A percentile compares a stretch with the other conserved stretches of the same genome.
Evolutionary conservation across 1,140 invertebrate species (phyloP).

Genomic region (Globodera rostochiensis): DNA sequence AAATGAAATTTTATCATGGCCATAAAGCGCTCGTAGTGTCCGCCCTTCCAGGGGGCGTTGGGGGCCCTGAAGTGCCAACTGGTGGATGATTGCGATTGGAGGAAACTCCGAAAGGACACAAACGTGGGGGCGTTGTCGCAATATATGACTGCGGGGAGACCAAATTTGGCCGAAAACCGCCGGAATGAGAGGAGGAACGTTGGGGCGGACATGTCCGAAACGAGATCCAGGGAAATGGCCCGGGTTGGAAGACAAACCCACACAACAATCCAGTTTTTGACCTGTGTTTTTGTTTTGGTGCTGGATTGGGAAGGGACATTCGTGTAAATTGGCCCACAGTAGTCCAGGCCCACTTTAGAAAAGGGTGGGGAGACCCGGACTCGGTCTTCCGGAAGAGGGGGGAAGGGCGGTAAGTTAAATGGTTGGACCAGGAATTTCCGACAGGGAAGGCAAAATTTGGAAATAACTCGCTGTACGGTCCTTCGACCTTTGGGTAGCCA

Average conservation of each 20-base stretch:
- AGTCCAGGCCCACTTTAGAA: neutral
- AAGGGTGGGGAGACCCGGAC: constrained; percentile 12
- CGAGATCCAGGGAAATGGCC: neutral
- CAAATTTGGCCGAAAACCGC: neutral
- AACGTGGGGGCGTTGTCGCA: neutral
- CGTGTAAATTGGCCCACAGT: neutral
- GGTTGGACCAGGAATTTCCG: constrained; percentile 67
- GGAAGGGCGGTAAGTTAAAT: constrained; percentile 63
- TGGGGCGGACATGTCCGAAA: neutral
- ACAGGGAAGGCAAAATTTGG: constrained; percentile 56
- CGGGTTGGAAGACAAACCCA: neutral
- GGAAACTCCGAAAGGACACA: too few species aligned
- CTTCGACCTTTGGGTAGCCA: constrained; percentile 64
- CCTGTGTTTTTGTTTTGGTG: too few species aligned
- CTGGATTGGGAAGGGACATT: too few species aligned
- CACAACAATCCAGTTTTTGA: neutral
- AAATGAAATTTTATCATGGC: too few species aligned
- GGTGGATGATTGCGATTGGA: too few species aligned
- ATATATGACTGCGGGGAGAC: neutral
- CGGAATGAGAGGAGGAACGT: neutral
- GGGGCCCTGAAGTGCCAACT: too few species aligned
- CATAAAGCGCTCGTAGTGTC: too few species aligned
- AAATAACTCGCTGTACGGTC: constrained; percentile 66
- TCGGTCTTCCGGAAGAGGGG: constrained; percentile 36
- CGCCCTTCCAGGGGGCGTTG: too few species aligned